Conservation (phyloP, 1,140 invertebrate genomes). For the Nasonia longicornis region DNA sequence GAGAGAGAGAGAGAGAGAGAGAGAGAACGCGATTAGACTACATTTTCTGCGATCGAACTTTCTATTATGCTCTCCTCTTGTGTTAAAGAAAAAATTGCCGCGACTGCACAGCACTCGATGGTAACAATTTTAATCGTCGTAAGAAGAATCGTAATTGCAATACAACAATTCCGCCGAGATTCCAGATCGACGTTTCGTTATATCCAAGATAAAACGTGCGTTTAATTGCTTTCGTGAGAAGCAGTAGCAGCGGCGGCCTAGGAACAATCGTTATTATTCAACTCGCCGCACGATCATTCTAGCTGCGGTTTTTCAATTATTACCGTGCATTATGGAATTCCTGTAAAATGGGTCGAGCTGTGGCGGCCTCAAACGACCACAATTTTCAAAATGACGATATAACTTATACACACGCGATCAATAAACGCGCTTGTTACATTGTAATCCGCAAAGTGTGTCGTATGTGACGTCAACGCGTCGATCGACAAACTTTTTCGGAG, state of each 20-base stretch:
- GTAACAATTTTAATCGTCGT: not conserved
- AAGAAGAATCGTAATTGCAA: not conserved
- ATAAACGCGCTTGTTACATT: too few relatives aligned
- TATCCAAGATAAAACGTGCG: not conserved
- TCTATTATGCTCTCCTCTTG: not conserved
- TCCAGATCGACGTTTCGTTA: conserved; percentile 27
- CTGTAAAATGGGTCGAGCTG: conserved; percentile 12
- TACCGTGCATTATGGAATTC: conserved; percentile 26
- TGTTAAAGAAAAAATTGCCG: not conserved
- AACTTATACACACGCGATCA: not conserved
- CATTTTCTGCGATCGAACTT: not conserved
- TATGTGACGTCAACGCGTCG: not conserved
- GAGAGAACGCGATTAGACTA: not conserved
- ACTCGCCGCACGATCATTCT: not conserved
- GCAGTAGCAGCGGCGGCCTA: conserved; percentile 1
- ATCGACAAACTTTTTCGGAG: not conserved
- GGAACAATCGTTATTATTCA: conserved; percentile 38
- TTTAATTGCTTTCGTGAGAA: conserved; percentile 43
- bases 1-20: too few relatives aligned
- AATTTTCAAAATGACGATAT: conserved; percentile 3
- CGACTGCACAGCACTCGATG: not conserved
- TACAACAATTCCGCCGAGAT: not conserved
- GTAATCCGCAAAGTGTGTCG: not conserved
- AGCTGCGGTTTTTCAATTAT: conserved; percentile 35
- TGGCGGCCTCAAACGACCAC: conserved; percentile 7